Percentiles rank a stretch among this genome's conserved stretches.
These are phyloP conservation scores for Merluccius polli DNA, from an alignment of 2,797 vertebrate genomes.

Conservation along the genomic window DNA sequence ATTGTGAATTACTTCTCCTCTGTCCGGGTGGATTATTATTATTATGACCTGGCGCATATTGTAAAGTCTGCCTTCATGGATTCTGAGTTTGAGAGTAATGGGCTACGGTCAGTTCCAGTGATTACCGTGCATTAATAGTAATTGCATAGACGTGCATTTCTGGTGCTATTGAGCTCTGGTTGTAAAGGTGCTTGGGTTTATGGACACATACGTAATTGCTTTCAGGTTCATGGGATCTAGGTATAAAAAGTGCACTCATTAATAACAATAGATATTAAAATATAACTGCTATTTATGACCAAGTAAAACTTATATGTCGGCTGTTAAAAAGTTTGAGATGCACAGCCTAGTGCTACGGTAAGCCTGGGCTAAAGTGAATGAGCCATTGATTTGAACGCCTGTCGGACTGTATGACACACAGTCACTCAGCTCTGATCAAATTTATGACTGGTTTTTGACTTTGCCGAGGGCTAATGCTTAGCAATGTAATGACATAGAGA, in stretches of 20 bases:
- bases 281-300: not conserved
- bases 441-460: too few relatives aligned
- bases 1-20: not conserved
- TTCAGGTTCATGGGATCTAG: not conserved
- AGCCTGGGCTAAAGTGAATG: too few relatives aligned
- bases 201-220: not conserved
- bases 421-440: too few relatives aligned
- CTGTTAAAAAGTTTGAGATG: not conserved
- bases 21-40: conserved; percentile 1
- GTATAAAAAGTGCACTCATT: not conserved
- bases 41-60: not conserved
- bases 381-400: too few relatives aligned
- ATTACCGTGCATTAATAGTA: not conserved
- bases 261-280: not conserved
- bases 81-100: not conserved
- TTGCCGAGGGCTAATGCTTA: too few relatives aligned
- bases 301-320: not conserved
- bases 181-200: not conserved
- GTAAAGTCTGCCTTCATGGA: not conserved
- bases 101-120: not conserved
- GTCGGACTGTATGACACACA: too few relatives aligned
- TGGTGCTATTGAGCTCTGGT: not conserved
- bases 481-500: too few relatives aligned
- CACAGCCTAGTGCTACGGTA: not conserved
- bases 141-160: not conserved